phyloP scores from a whole-genome alignment of 1,140 invertebrate genomes.

The Solenopsis fugax region DNA sequence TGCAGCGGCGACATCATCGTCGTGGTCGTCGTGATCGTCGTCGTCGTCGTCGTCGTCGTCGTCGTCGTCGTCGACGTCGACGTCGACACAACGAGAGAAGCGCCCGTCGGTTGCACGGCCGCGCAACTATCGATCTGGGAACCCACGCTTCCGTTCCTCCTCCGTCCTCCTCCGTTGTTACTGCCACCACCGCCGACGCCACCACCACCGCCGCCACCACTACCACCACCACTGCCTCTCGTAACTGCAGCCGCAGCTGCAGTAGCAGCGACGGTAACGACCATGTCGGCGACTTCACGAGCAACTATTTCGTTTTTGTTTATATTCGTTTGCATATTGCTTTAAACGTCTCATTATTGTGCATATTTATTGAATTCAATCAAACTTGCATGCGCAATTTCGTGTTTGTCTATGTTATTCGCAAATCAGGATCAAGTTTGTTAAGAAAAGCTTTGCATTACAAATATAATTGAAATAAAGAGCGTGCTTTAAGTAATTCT shows the following conservation, averaged over 20 bases:
- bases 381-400: not conserved
- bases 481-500: not conserved
- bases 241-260: conserved; percentile 76
- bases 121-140: conserved; percentile 80
- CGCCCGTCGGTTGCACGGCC: conserved; percentile 77
- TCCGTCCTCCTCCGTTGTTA: conserved; percentile 58
- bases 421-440: not conserved
- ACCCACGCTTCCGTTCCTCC: conserved; percentile 78
- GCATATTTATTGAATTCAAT: not conserved
- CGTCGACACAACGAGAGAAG: conserved; percentile 72
- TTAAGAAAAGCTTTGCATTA: not conserved
- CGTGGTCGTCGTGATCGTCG: conserved; percentile 38
- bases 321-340: not conserved
- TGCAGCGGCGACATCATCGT: not conserved
- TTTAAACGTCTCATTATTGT: not conserved
- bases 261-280: conserved; percentile 51
- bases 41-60: conserved; percentile 49
- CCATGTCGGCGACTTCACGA: conserved; percentile 55
- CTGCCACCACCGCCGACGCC: conserved; percentile 29
- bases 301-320: conserved; percentile 45
- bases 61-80: conserved; percentile 46
- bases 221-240: conserved; percentile 36
- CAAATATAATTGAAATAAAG: not conserved
- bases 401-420: not conserved
- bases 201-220: not conserved